A percentile compares a stretch with the other conserved stretches of the same genome.
phyloP scores from a whole-genome alignment of 2,797 vertebrate genomes.

The Myotis myotis region DNA sequence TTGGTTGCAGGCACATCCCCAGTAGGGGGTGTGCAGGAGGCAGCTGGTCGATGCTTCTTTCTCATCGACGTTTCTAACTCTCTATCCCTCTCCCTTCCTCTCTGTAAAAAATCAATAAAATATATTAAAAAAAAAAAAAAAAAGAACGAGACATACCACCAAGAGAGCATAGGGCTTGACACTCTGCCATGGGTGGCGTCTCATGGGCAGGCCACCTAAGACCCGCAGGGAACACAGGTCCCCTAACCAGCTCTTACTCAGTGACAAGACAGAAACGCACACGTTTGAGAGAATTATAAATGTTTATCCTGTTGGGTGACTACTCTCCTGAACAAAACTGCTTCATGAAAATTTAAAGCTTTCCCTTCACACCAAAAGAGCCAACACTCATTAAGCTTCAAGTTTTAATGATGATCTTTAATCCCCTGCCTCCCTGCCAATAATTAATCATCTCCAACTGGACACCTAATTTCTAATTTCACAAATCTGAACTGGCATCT shows the following conservation, averaged over 20 bases:
- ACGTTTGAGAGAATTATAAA: not conserved
- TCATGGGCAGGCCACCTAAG: not conserved
- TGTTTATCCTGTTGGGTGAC: not conserved
- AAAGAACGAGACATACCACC: not conserved
- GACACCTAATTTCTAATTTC: constrained; percentile 6
- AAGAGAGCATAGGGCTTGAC: not conserved
- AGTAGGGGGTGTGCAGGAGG: no score
- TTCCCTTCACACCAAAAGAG: not conserved
- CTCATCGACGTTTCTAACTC: no score
- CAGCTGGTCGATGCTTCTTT: no score
- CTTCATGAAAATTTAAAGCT: not conserved
- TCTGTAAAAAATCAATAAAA: no score
- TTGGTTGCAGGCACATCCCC: no score
- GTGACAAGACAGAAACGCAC: not conserved
- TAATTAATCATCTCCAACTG: not conserved
- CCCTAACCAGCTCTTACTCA: not conserved
- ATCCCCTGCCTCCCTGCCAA: not conserved
- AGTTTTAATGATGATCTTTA: not conserved
- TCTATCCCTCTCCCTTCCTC: no score
- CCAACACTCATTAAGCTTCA: not conserved
- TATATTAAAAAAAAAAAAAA: not conserved
- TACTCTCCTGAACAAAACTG: not conserved
- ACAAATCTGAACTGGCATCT: constrained; percentile 1
- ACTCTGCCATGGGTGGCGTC: not conserved
- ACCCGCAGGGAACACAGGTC: not conserved